A percentile compares a stretch with the other conserved stretches of the same genome.
Conservation (phyloP, 2,113 vertebrate genomes). For the Jacana jacana region DNA sequence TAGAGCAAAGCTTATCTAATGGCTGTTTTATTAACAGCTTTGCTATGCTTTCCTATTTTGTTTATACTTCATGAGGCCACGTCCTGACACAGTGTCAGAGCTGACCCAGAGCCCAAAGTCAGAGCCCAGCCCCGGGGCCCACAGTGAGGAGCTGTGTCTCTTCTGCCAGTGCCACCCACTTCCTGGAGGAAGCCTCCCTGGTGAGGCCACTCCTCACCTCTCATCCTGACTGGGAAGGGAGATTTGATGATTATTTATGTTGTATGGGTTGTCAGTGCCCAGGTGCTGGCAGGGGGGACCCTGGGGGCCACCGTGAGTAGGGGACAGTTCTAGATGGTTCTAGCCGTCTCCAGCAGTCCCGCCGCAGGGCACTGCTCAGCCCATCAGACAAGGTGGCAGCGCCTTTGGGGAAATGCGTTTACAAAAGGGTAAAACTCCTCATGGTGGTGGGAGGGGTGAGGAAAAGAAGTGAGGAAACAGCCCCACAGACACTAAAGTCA, state of each 20-base stretch:
- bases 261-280: not conserved
- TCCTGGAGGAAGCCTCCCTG: no score
- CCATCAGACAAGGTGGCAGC: accelerated
- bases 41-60: not conserved
- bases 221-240: accelerated
- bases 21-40: not conserved
- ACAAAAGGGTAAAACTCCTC: not conserved
- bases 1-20: not conserved
- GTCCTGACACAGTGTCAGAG: not conserved
- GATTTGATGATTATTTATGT: not conserved
- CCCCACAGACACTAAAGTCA: not conserved
- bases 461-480: not conserved
- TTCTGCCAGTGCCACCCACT: not conserved
- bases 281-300: not conserved
- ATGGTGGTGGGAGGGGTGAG: not conserved
- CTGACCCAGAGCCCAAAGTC: not conserved
- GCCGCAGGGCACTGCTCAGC: not conserved
- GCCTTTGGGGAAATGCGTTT: not conserved
- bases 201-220: not conserved
- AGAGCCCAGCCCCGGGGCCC: accelerated
- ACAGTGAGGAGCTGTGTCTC: not conserved
- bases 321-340: not conserved
- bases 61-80: not conserved
- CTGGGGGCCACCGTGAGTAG: not conserved
- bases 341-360: accelerated